A percentile compares a stretch with the other conserved stretches of the same genome.
These are phyloP conservation scores for Rhysida immarginata DNA, from an alignment of 1,140 invertebrate genomes.

Conservation along the genomic window DNA sequence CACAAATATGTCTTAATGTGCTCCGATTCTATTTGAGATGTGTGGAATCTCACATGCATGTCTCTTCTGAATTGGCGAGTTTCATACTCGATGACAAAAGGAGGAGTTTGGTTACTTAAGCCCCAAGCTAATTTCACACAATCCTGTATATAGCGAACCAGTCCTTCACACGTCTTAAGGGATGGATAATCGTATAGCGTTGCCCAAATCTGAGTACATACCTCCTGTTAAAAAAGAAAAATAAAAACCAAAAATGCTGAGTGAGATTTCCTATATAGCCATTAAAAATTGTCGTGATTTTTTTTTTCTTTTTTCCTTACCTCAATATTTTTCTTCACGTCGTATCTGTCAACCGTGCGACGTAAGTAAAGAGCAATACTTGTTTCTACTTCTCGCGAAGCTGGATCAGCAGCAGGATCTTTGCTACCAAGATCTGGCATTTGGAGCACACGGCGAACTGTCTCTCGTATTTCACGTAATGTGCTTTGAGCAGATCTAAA, in stretches of 20 bases:
- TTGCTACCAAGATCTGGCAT: constrained; percentile 25
- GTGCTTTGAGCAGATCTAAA: constrained; percentile 40
- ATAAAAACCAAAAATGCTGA: too few relatives aligned
- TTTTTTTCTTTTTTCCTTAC: constrained; percentile 35
- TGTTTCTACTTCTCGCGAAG: constrained; percentile 33
- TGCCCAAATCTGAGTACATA: constrained; percentile 44
- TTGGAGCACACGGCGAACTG: constrained; percentile 36
- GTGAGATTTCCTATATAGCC: too few relatives aligned
- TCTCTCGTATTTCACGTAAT: constrained; percentile 34
- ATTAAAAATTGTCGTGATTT: too few relatives aligned
- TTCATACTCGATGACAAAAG: constrained; percentile 40
- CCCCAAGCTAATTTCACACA: constrained; percentile 51
- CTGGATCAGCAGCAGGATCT: constrained; percentile 14
- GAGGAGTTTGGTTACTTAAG: constrained; percentile 39
- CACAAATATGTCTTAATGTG: constrained; percentile 50
- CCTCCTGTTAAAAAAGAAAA: constrained; percentile 36
- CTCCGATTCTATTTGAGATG: constrained; percentile 39
- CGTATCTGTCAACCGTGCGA: constrained; percentile 37
- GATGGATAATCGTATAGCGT: constrained; percentile 61
- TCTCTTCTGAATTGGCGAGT: constrained; percentile 39
- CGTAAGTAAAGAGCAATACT: constrained; percentile 36
- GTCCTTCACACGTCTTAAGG: constrained; percentile 42
- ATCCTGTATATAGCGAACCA: constrained; percentile 44
- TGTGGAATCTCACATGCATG: constrained; percentile 45
- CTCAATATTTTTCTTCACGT: constrained; percentile 38